Base-by-base conservation (phyloP, 92 coral and sea anemone species). In the Metridium senile region DNA sequence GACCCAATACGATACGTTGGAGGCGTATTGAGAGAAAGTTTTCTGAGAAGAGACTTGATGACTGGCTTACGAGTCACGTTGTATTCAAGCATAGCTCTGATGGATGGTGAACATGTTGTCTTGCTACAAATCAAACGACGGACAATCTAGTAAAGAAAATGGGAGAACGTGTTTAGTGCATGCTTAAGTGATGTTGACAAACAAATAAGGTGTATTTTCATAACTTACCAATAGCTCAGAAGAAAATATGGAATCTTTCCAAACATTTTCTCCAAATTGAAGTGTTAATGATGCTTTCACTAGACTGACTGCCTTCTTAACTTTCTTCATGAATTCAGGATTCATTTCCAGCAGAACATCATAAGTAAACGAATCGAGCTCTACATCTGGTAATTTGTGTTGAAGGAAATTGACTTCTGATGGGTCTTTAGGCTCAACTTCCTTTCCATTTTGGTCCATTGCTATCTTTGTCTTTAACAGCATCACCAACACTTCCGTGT, bases 221-320 rank as follows among this genome's bases (percentile, higher is more conserved):
- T n/a, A n/a, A 31, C 78, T 58, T 20, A 73, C 78, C 67, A 57
- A 22, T 47, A 73, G 11, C 11, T 73, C 67, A n/a, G 66, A 58
- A 25, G 27, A 19, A 26, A 31, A 58, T n/a, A 31, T 23, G 34
- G 33, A 47, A 31, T 9, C 30, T 26, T 58, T 58, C 78, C 78
- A 73, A 35, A 73, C 22, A 29, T 46, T 34, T 58, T 30, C 19
- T 19, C 78, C 68, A 58, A 21, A 58, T 20, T 32, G 26, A 20
- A 19, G 3, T 1, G 68, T 9, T 10, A 73, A 22, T 49, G 54
- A 31, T 58, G 26, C 23, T 47, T 58, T 73, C 8, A 73, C 30
- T 22, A 51, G 23, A 16, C 52, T 49, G 33, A 73, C 30, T 57
- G 26, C 54, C 1, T 11, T 34, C 52, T 58, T 62, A 9, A 73